Evolutionary conservation across 2,113 vertebrate genomes (phyloP), one percentile per base, ranked within the genome.

Genomic region (Meles meles): DNA sequence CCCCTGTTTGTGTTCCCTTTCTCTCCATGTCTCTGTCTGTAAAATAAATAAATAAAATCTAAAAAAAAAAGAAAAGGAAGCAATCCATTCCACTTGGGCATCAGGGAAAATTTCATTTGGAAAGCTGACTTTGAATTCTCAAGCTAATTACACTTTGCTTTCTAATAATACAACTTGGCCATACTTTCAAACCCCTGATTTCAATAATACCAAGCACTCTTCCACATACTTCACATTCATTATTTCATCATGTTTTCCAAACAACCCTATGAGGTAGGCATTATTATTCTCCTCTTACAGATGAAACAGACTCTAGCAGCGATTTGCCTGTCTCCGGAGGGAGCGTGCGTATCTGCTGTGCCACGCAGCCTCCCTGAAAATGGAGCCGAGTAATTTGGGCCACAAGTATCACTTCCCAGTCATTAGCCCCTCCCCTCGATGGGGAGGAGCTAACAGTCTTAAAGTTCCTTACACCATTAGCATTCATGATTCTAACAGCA

Each of bases 131-230:
- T 86, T 49, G n/a, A 90, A 69, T 6, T 65, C 52, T 93, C 37
- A 84, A 25, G 27, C 15, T 80, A 93, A 37, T 81, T 90, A 52
- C 65, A 37, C 21, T 71, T 89, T 92, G 59, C 25, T 80, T 96
- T 91, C 37, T 77, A 97, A n/a, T n/a, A 69, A 93, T 31, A 69
- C 65, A 82, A 91, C 14, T 52, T 97, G 49, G n/a, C 9, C n/a
- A 69, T 65, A 69, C 20, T 61, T 90, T 88, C 74, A 20, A 69
- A 76, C 7, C 49, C 7, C 76, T 63, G 4, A 71, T 74, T 93
- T 93, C 89, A 96, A 80, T 13, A 91, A 88, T 21, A 47, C 23
- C 72, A 57, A 92, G 39, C 17, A 55, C 23, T 89, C 27, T 83
- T 80, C 59, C 80, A 96, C 49, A 93, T 37, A 86, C 15, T 88